These are phyloP conservation scores for Hesperophylax magnus DNA, from an alignment of 1,140 invertebrate species.

Conservation along the genomic window DNA sequence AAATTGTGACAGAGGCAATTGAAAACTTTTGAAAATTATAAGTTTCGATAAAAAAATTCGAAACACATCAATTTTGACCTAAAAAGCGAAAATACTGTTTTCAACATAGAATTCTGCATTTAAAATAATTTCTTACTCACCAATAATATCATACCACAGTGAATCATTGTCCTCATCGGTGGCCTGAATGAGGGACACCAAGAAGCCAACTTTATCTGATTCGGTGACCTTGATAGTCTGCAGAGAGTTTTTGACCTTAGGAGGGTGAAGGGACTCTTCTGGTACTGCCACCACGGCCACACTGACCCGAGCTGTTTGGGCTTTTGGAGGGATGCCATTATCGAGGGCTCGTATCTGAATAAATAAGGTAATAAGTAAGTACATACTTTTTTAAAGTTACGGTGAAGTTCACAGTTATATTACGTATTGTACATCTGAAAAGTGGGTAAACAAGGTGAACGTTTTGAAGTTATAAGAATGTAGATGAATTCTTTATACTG, in stretches of 20 bases:
- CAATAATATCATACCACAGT: slow-evolving; percentile 91
- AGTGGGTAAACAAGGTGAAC: too few species aligned
- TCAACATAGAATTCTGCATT: not conserved
- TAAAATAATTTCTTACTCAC: slow-evolving; percentile 71
- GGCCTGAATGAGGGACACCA: slow-evolving; percentile 86
- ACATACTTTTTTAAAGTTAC: too few species aligned
- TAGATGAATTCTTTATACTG: too few species aligned
- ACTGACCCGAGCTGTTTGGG: slow-evolving; percentile 79
- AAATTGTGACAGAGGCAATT: too few species aligned
- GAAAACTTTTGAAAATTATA: too few species aligned
- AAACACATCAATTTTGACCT: not conserved
- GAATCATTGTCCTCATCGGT: slow-evolving; percentile 86
- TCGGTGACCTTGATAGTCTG: slow-evolving; percentile 84
- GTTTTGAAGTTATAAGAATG: too few species aligned
- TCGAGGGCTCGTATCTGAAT: slow-evolving; percentile 85
- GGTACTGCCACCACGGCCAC: slow-evolving; percentile 76
- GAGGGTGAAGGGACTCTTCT: slow-evolving; percentile 74
- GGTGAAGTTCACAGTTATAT: too few species aligned
- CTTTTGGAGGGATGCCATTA: slow-evolving; percentile 79
- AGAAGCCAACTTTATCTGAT: slow-evolving; percentile 86
- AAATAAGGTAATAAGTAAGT: slow-evolving; percentile 27
- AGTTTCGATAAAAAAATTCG: too few species aligned
- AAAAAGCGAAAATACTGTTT: not conserved
- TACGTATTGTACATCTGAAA: too few species aligned
- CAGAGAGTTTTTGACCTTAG: slow-evolving; percentile 75